phyloP scores from a whole-genome alignment of 2,888 invertebrate genomes.

The Sepiola atlantica region DNA sequence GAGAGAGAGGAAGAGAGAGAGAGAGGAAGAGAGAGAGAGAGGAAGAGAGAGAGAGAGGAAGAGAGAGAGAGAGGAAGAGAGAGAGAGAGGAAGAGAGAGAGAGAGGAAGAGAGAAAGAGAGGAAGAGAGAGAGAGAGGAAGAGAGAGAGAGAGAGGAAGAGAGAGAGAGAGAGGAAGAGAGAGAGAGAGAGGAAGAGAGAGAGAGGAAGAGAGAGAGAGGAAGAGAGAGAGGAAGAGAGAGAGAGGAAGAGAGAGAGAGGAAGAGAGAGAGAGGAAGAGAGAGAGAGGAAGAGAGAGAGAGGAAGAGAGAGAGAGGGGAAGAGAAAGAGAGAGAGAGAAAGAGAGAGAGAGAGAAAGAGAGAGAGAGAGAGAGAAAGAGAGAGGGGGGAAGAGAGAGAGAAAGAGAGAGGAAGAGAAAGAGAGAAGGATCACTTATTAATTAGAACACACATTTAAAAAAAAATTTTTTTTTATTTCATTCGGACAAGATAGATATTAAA shows the following conservation, averaged over 20 bases:
- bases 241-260: background rate
- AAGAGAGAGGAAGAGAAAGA: background rate
- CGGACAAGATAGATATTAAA: too few relatives aligned
- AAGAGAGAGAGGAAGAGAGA: background rate
- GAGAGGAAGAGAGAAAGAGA: background rate
- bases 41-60: background rate
- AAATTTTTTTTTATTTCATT: too few relatives aligned
- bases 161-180: background rate
- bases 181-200: background rate
- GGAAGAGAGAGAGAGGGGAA: background rate
- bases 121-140: background rate
- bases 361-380: background rate
- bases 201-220: background rate
- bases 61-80: background rate
- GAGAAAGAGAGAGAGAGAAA: background rate
- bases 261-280: background rate
- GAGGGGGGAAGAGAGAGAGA: too few relatives aligned
- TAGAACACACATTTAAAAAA: too few relatives aligned
- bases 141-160: background rate
- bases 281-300: background rate
- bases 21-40: background rate
- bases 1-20: background rate
- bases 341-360: background rate
- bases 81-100: background rate
- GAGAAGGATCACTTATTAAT: too few relatives aligned